Percentiles rank a stretch among this genome's conserved stretches.
phyloP scores from a whole-genome alignment of 2,888 invertebrate genomes.

The Gortyna flavago region DNA sequence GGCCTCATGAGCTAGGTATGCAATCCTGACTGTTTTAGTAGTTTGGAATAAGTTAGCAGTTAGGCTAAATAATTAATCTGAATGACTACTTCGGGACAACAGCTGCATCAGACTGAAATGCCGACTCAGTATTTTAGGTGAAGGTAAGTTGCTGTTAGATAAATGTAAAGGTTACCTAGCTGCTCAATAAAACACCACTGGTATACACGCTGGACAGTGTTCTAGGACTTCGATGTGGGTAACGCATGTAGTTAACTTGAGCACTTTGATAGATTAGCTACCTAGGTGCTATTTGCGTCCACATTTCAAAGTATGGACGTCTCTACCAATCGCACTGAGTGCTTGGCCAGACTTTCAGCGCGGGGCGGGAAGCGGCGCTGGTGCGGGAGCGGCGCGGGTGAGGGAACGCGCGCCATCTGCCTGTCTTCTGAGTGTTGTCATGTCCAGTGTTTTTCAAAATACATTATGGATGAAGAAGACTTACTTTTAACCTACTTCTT shows the following conservation, averaged over 20 bases:
- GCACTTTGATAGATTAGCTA: neutral
- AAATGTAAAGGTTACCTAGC: no score
- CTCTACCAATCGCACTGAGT: neutral
- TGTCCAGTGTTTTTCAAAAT: no score
- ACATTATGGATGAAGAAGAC: no score
- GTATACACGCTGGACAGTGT: neutral
- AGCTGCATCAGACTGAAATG: neutral
- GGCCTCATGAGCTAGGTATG: neutral
- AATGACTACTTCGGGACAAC: neutral
- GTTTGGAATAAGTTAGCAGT: conserved; percentile 9
- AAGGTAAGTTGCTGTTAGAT: neutral
- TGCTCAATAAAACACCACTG: no score
- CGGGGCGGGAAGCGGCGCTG: no score
- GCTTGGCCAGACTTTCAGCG: no score
- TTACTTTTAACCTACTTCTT: no score
- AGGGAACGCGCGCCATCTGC: no score
- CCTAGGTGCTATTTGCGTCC: neutral
- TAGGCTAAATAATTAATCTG: neutral
- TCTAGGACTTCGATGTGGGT: neutral
- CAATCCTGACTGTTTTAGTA: conserved; percentile 7
- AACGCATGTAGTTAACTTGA: neutral
- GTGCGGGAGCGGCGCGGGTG: no score
- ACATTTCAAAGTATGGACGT: neutral
- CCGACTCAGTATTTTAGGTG: neutral
- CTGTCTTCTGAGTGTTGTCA: no score